phyloP scores from a whole-genome alignment of 2,113 vertebrate species.

The Smithornis capensis region DNA sequence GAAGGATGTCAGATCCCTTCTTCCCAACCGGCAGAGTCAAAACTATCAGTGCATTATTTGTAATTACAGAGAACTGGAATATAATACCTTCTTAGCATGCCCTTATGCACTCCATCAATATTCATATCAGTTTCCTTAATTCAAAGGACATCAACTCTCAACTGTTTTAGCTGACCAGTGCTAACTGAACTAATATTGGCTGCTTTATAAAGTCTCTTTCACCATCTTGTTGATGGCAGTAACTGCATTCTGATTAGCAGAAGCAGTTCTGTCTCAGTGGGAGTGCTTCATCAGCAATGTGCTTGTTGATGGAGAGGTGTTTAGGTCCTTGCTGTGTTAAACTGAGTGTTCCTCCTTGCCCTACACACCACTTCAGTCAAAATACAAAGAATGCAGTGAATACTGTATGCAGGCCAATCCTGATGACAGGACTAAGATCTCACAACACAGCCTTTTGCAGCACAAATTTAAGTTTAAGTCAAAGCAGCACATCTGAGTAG shows the following conservation, averaged over 20 bases:
- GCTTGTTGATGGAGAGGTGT: not conserved
- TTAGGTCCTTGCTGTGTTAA: not conserved
- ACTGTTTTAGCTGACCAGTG: not conserved
- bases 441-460: not conserved
- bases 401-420: not conserved
- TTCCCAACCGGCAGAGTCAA: not conserved
- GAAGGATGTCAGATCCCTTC: not conserved
- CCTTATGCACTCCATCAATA: not conserved
- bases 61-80: not conserved
- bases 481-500: not conserved
- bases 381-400: not conserved
- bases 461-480: not conserved
- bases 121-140: not conserved
- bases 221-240: not conserved
- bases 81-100: not conserved
- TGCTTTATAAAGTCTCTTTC: not conserved
- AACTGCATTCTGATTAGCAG: conserved; percentile 41
- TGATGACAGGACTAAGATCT: not conserved
- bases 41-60: not conserved
- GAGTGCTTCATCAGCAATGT: not conserved
- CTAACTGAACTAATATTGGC: conserved; percentile 36
- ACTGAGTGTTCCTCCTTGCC: not conserved
- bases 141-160: not conserved
- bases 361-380: too few relatives aligned
- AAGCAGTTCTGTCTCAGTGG: not conserved